phyloP scores from a whole-genome alignment of 2,797 vertebrate species.

The Crenuchus spilurus region DNA sequence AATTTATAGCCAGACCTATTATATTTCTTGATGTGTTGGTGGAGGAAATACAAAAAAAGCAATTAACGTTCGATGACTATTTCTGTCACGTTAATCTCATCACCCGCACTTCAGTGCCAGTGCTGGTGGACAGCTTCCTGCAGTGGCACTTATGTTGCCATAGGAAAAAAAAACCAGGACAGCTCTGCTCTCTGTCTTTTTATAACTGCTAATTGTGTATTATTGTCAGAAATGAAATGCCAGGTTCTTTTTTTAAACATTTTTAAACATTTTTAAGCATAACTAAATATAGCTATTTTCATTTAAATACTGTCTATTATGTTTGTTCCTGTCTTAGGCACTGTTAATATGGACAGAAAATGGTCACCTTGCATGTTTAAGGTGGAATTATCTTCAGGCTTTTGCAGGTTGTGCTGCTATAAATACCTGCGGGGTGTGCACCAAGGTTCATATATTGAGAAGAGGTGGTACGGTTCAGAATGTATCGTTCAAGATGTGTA shows the following conservation, averaged over 20 bases:
- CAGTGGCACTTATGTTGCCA: not conserved
- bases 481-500: too few relatives aligned
- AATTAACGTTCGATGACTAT: not conserved
- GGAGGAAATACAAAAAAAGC: not conserved
- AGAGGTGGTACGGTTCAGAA: too few relatives aligned
- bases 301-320: not conserved
- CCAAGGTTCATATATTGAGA: too few relatives aligned
- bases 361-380: too few relatives aligned
- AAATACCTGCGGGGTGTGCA: too few relatives aligned
- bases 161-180: not conserved
- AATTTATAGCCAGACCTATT: not conserved
- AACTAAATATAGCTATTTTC: too few relatives aligned
- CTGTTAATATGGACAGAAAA: not conserved
- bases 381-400: too few relatives aligned
- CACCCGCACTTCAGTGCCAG: conserved; percentile 52
- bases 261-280: too few relatives aligned
- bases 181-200: not conserved
- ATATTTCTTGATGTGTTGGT: not conserved
- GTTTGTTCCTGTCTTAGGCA: not conserved
- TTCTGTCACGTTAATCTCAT: conserved; percentile 8
- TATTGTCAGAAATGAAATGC: too few relatives aligned
- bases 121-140: conserved; percentile 44
- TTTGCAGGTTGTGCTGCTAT: too few relatives aligned
- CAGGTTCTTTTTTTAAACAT: too few relatives aligned
- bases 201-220: too few relatives aligned